Conservation (phyloP, 2,113 vertebrate genomes). For the Cebidichthys violaceus region DNA sequence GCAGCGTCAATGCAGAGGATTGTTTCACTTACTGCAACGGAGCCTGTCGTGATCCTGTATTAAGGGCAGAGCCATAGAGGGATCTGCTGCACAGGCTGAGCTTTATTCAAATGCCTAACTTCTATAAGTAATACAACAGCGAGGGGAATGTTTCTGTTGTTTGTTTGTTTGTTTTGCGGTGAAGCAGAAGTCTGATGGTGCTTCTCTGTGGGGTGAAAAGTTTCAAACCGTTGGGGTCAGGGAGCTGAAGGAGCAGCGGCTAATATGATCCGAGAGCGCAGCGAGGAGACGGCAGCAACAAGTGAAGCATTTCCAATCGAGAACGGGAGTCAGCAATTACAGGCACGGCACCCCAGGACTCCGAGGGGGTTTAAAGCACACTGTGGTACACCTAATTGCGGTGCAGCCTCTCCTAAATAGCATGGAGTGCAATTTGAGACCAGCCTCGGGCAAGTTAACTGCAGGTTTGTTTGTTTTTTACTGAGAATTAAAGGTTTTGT, state of each 20-base stretch:
- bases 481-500: conserved; percentile 15
- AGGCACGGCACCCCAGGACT: conserved; percentile 14
- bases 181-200: conserved; percentile 3
- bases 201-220: not conserved
- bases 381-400: conserved; percentile 20
- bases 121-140: conserved; percentile 5
- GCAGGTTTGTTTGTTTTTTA: not conserved
- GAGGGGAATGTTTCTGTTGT: not conserved
- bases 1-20: conserved; percentile 1
- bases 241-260: not conserved
- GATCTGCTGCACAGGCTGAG: conserved; percentile 9
- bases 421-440: conserved; percentile 12
- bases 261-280: conserved; percentile 5
- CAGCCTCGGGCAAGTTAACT: conserved; percentile 15
- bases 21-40: conserved; percentile 28
- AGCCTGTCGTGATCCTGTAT: conserved; percentile 28
- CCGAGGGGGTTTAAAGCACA: conserved; percentile 33
- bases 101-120: conserved; percentile 10
- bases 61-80: conserved; percentile 7
- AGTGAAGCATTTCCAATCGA: conserved; percentile 57
- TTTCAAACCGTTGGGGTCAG: conserved; percentile 16
- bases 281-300: conserved; percentile 27
- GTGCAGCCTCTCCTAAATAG: conserved; percentile 23
- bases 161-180: not conserved
- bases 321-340: conserved; percentile 42